Evolutionary conservation across 2,888 invertebrate genomes (phyloP).

Genomic region (Pollenia angustigena): DNA sequence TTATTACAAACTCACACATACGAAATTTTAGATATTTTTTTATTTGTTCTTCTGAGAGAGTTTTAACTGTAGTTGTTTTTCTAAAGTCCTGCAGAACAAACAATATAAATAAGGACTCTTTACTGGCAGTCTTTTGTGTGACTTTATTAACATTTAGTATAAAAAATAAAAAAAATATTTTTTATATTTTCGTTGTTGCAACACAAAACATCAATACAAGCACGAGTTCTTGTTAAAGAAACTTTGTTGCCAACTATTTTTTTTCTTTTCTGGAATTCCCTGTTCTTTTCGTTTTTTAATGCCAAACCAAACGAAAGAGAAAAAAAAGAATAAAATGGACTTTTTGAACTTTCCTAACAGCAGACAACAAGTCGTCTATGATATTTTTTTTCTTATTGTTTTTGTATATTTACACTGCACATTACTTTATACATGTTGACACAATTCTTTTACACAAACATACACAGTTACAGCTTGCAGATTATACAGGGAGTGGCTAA

Average conservation of each 20-base stretch:
- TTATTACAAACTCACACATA: neutral
- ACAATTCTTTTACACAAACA: neutral
- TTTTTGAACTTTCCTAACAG: slow-evolving; percentile 27
- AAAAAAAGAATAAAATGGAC: neutral
- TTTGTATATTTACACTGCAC: neutral
- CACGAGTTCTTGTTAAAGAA: slow-evolving; percentile 2
- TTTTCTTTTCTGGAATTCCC: neutral
- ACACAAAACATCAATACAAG: slow-evolving; percentile 28
- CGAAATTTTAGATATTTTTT: no score
- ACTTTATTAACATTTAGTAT: neutral
- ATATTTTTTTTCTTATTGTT: slow-evolving; percentile 2
- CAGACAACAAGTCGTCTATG: slow-evolving; percentile 52
- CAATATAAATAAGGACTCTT: slow-evolving; percentile 4
- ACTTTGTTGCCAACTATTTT: slow-evolving; percentile 44
- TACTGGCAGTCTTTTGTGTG: neutral
- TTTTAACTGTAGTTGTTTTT: no score
- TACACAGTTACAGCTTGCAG: neutral
- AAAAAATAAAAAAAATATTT: slow-evolving; percentile 1
- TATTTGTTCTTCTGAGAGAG: no score
- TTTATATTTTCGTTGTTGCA: slow-evolving; percentile 7
- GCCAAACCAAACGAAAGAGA: neutral
- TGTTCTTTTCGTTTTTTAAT: slow-evolving; percentile 6
- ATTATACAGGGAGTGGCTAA: neutral
- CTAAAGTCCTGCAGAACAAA: neutral
- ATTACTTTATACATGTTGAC: no score